Evolutionary conservation across 2,888 invertebrate genomes (phyloP), one percentile per base, ranked within the genome.

Genomic region (Rotaria macrura): DNA sequence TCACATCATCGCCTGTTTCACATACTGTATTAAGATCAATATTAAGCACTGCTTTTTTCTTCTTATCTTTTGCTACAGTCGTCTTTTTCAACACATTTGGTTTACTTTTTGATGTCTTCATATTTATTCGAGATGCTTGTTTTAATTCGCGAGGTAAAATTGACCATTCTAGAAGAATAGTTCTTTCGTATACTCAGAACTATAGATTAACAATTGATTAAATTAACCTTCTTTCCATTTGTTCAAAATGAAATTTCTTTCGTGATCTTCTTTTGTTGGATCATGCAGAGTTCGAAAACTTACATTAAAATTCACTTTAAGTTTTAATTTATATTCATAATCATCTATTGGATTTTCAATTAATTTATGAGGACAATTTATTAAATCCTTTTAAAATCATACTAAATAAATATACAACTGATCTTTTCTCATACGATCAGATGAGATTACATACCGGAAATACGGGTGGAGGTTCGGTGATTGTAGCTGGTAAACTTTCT

Each of bases 241-340:
- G 20, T 65, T 65, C 20, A 65, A 65, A 65, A 65, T 65, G 7
- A 20, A 65, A 34, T 65, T 65, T 34, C 38, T 65, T 34, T 65
- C 34, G 20, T 65, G 29, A 20, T 65, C 65, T 14, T 34, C 34
- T 34, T 29, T 65, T 20, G 6, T 29, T 65, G 65, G 65, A 65
- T 65, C 65, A 34, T 65, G 65, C 38, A 65, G 20, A 20, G 65
- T 65, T 20, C 65, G 65, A 65, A 65, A 65, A 65, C 65, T 65
- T 34, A 34, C 34, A 65, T 65, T 65, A 34, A 79, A 79, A 79
- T 79, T 40, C n/a, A 43, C 23, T 79, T 43, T 40, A 25, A 79
- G n/a, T 43, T 79, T 79, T 43, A 79, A n/a, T 79, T 43, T 79
- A 79, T 79, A 79, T 43, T 79, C 79, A 79, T 79, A 79, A 43